Evolutionary conservation across 2,797 vertebrate genomes (phyloP).

Genomic region (Lemur catta): DNA sequence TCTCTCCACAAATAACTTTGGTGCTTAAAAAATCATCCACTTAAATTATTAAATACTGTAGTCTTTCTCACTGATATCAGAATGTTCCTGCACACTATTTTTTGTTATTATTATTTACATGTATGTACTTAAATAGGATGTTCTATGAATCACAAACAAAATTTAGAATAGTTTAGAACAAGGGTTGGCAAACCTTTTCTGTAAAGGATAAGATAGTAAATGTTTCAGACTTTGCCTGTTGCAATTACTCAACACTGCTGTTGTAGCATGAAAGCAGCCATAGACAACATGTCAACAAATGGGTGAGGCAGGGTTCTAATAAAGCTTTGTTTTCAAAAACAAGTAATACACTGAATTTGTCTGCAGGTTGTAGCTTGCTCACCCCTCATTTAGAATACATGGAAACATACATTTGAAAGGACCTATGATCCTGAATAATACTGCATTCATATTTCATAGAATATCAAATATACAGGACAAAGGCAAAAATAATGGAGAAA

Average conservation of each 20-base stretch:
- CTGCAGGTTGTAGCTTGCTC: not conserved
- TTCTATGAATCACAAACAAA: not conserved
- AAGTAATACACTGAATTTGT: not conserved
- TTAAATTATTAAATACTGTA: not conserved
- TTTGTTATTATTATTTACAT: not conserved
- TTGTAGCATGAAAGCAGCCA: not conserved
- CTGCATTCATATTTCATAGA: not conserved
- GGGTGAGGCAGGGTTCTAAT: not conserved
- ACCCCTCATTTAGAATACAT: not conserved
- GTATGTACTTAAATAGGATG: not conserved
- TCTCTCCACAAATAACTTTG: not conserved
- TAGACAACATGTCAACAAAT: not conserved
- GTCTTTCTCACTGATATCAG: not conserved
- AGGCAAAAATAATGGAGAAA: not conserved
- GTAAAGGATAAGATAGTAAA: not conserved
- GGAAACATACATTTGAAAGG: not conserved
- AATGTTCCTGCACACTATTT: not conserved
- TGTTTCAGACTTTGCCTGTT: not conserved
- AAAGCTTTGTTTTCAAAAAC: not conserved
- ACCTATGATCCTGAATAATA: not conserved
- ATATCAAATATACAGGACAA: not conserved
- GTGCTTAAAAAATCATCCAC: not conserved
- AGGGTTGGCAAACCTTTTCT: not conserved
- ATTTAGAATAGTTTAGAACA: not conserved
- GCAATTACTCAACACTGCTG: not conserved